Conservation (phyloP, 2,888 invertebrate species). For the Rosalia funebris region DNA sequence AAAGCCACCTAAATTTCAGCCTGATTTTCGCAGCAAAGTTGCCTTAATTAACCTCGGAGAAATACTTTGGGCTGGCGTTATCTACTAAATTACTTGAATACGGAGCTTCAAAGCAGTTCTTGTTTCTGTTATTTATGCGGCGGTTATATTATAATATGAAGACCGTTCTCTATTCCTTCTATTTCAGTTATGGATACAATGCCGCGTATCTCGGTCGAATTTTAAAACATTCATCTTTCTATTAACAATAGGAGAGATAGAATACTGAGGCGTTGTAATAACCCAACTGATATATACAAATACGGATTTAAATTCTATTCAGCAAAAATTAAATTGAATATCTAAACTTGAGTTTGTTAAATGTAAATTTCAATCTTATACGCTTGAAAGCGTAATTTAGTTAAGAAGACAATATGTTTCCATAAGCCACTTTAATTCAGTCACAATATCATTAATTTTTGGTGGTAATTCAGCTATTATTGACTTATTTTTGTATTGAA, state of each 20-base stretch:
- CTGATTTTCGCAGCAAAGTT: neutral
- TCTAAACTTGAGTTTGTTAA: no score
- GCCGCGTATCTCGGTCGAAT: neutral
- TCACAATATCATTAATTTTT: no score
- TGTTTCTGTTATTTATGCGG: slow-evolving; percentile 16
- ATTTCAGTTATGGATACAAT: neutral
- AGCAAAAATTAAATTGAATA: no score
- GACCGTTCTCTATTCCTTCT: neutral
- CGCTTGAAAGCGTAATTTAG: no score
- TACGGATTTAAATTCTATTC: no score
- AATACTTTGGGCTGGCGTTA: slow-evolving; percentile 15
- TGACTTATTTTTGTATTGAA: no score
- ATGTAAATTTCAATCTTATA: no score
- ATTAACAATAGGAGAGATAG: neutral
- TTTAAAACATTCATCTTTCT: neutral
- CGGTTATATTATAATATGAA: neutral
- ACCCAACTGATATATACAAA: no score
- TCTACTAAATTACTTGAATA: slow-evolving; percentile 16
- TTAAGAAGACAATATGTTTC: no score
- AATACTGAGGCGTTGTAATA: no score
- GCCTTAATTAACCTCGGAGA: slow-evolving; percentile 15
- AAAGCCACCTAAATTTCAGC: slow-evolving; percentile 10
- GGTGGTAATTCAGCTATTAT: no score
- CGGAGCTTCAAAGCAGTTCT: slow-evolving; percentile 14
- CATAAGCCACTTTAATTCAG: no score